A percentile compares a stretch with the other conserved stretches of the same genome.
These are phyloP conservation scores for Polydrusus tereticollis DNA, from an alignment of 2,888 invertebrate genomes.

Conservation along the genomic window DNA sequence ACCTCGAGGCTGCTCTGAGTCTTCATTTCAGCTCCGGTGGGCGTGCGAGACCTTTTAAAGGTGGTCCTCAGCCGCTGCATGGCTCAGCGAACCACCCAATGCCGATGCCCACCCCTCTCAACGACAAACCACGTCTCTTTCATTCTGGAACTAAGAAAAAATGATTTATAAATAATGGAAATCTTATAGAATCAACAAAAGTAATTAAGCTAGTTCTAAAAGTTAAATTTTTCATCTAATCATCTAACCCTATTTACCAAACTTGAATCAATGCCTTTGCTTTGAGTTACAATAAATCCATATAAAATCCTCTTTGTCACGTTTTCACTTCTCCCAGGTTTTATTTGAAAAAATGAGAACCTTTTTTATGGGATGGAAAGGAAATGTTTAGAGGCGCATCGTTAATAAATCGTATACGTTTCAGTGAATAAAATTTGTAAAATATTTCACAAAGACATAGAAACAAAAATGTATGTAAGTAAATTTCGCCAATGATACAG, in stretches of 20 bases:
- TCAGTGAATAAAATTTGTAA: background rate
- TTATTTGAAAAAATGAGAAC: background rate
- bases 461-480: background rate
- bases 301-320: background rate
- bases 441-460: background rate
- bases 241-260: no score
- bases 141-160: slow-evolving; percentile 31
- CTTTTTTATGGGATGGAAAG: background rate
- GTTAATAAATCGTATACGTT: background rate
- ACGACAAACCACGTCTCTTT: slow-evolving; percentile 23
- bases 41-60: slow-evolving; percentile 89
- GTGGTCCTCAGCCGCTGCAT: slow-evolving; percentile 88
- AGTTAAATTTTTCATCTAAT: no score
- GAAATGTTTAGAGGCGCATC: background rate
- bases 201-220: no score
- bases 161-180: background rate
- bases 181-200: no score
- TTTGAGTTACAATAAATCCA: background rate
- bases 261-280: background rate
- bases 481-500: background rate
- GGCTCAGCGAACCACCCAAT: slow-evolving; percentile 42
- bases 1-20: slow-evolving; percentile 92
- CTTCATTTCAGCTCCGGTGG: slow-evolving; percentile 92
- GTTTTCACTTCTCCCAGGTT: background rate
- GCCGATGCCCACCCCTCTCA: slow-evolving; percentile 26